These are phyloP conservation scores for Drosophila triauraria DNA, from an alignment of 1,140 invertebrate genomes.

Conservation along the genomic window DNA sequence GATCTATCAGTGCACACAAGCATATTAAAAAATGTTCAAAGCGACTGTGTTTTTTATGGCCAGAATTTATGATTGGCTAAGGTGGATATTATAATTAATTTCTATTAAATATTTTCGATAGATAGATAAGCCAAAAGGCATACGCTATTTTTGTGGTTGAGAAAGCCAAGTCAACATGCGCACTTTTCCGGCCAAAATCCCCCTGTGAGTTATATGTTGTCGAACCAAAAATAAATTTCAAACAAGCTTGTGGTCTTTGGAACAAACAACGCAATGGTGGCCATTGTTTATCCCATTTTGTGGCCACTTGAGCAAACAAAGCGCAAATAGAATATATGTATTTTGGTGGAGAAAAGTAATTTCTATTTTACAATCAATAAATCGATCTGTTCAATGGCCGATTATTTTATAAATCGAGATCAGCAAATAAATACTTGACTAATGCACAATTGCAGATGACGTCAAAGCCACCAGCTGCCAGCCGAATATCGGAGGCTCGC, in stretches of 20 bases:
- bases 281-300: constrained; percentile 53
- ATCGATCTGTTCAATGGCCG: background rate
- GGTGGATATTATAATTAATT: constrained; percentile 52
- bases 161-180: constrained; percentile 6
- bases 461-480: constrained; percentile 62
- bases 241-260: constrained; percentile 27
- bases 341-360: constrained; percentile 13
- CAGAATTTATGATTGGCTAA: constrained; percentile 53
- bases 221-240: constrained; percentile 54
- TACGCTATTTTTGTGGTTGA: background rate
- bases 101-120: constrained; percentile 29
- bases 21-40: constrained; percentile 48
- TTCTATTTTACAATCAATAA: constrained; percentile 28
- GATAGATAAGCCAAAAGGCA: constrained; percentile 20
- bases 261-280: constrained; percentile 32
- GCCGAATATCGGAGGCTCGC: constrained; percentile 27
- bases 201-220: constrained; percentile 28
- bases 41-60: constrained; percentile 43
- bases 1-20: constrained; percentile 7
- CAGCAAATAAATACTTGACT: constrained; percentile 7
- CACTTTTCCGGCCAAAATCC: constrained; percentile 29
- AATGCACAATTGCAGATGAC: constrained; percentile 60
- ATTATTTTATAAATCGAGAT: constrained; percentile 13
- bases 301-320: constrained; percentile 47
- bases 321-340: constrained; percentile 13